Conservation (phyloP, 2,888 invertebrate genomes). For the Seira ritae region DNA sequence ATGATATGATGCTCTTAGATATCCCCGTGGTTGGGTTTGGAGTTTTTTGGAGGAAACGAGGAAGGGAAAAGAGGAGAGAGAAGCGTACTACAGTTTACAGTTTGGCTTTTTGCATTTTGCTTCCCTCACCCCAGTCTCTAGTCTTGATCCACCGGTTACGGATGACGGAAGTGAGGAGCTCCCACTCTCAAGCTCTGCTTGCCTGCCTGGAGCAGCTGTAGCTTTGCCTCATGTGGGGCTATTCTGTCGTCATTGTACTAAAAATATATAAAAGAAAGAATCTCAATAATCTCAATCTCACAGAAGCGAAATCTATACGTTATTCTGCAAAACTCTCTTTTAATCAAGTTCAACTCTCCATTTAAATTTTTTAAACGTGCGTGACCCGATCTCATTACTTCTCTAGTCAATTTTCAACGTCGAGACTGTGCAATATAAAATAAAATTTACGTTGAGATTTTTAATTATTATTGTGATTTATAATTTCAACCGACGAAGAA, state of each 20-base stretch:
- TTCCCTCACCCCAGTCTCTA: constrained; percentile 65
- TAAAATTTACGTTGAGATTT: too few species aligned
- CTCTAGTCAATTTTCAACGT: too few species aligned
- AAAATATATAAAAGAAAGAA: background rate
- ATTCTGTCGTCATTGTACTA: background rate
- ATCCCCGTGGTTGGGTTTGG: background rate
- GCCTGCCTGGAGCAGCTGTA: constrained; percentile 16
- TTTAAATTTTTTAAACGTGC: too few species aligned
- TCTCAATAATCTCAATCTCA: background rate
- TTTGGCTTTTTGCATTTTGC: constrained; percentile 73
- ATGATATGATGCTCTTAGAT: constrained; percentile 5
- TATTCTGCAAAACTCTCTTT: too few species aligned
- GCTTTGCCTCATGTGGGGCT: background rate
- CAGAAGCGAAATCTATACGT: too few species aligned
- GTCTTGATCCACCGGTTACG: constrained; percentile 73
- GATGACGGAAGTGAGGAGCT: constrained; percentile 71
- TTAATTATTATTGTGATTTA: too few species aligned
- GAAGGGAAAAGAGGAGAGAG: constrained; percentile 12
- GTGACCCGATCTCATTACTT: too few species aligned
- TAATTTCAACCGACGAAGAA: too few species aligned
- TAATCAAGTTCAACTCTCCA: too few species aligned
- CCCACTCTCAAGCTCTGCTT: constrained; percentile 24
- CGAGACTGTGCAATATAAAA: too few species aligned
- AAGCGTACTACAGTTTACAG: constrained; percentile 42
- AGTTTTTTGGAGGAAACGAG: background rate